Evolutionary conservation across 2,113 vertebrate species (phyloP), one percentile per base, ranked within the genome.

Genomic region (Chaetodon trifascialis): DNA sequence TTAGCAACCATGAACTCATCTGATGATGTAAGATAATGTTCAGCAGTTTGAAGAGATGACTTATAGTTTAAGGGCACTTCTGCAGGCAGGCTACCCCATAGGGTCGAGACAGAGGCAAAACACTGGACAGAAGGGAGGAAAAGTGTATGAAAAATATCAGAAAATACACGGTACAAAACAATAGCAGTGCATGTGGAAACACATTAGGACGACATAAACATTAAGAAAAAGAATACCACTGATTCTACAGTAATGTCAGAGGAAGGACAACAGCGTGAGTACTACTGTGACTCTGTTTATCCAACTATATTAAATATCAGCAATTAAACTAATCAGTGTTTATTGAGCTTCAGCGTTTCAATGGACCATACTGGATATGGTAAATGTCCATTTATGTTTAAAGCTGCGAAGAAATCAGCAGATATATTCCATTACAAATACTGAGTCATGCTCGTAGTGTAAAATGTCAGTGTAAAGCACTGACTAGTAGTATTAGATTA

Each of bases 1-100:
- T 58, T 64, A 63, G 21, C 36, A 23, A 40, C 54, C 4, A 63
- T 49, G 19, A 58, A 68, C 25, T 70, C 25, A 16, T 14, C 58
- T 46, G 59, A 76, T 23, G 16, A 47, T 46, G 30, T 11, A 38
- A 47, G 10, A 62, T 23, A 4, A 78, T 38, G 56, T 54, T 73
- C 46, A 67, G 30, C 2, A 49, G 55, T 14, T 16, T 68, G n/a
- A 64, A 4, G 44, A 30, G 30, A 30, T 52, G 1, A 66, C 11
- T 44, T 9, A n/a, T 1, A 65, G 15, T 42, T 62, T 87, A 86
- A 90, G 82, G 82, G 86, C 86, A 86, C 85, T 82, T 77, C 38
- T 72, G 55, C 67, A 40, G 47, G 78, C 58, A 65, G 56, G 6
- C 25, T 36, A 40, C 14, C 16, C 38, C 42, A 47, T n/a, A 54